Evolutionary conservation across 2,888 invertebrate species (phyloP).

Genomic region (Apamea anceps): DNA sequence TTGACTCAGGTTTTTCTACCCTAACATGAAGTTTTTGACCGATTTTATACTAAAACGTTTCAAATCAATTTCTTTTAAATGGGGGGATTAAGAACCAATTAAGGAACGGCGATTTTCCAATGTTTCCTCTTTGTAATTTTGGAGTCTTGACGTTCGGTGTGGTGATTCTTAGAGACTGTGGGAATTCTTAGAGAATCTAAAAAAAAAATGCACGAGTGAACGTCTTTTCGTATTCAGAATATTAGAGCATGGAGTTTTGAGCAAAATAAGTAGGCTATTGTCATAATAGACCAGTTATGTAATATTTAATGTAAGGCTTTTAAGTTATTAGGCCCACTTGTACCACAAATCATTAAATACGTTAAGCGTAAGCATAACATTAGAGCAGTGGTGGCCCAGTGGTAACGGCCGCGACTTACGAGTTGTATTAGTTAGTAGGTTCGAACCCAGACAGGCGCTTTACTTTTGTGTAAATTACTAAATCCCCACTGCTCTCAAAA

Average conservation of each 20-base stretch:
- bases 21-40: background rate
- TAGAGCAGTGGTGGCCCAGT: background rate
- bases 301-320: background rate
- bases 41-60: conserved; percentile 39
- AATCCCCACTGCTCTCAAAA: too few species aligned
- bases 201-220: too few species aligned
- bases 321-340: background rate
- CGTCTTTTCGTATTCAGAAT: background rate
- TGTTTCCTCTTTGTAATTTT: conserved; percentile 32
- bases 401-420: background rate
- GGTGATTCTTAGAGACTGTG: background rate
- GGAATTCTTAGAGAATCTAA: too few species aligned
- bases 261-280: background rate
- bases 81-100: conserved; percentile 51
- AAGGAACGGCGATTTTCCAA: conserved; percentile 28
- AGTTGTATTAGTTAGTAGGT: background rate
- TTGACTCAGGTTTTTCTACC: background rate
- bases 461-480: background rate
- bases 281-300: background rate
- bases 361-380: too few species aligned
- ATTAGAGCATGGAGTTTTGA: background rate
- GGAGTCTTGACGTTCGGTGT: background rate
- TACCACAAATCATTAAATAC: background rate
- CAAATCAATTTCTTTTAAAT: conserved; percentile 45
- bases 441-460: background rate